Conservation (phyloP, 2,797 vertebrate genomes). For the Schizothorax lantsangensis region DNA sequence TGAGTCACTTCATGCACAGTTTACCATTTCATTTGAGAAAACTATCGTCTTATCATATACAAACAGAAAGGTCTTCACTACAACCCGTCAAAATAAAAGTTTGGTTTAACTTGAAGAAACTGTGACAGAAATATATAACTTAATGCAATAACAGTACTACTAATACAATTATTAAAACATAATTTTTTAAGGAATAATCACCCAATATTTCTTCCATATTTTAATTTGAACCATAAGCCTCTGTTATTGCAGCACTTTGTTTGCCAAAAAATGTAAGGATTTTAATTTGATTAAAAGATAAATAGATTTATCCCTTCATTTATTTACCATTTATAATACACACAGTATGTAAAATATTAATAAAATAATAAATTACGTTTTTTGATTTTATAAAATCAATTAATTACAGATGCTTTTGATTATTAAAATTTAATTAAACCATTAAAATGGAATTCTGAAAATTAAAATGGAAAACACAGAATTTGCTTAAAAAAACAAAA, state of each 20-base stretch:
- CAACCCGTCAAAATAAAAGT: neutral
- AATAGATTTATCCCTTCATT: neutral
- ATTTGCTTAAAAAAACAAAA: too few relatives aligned
- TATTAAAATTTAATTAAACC: too few relatives aligned
- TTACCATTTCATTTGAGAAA: neutral
- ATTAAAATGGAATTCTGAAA: too few relatives aligned
- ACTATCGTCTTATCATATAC: neutral
- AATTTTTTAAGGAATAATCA: too few relatives aligned
- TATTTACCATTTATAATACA: neutral
- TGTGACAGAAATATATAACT: too few relatives aligned
- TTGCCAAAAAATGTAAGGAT: neutral
- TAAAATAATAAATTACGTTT: too few relatives aligned
- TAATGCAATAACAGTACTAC: neutral
- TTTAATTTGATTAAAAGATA: neutral
- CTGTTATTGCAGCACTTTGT: neutral
- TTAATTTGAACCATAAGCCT: too few relatives aligned
- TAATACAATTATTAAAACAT: too few relatives aligned
- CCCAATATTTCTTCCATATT: neutral
- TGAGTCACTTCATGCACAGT: neutral
- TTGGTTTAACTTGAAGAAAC: neutral
- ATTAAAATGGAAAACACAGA: too few relatives aligned
- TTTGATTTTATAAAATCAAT: too few relatives aligned
- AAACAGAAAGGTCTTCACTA: neutral
- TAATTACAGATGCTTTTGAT: too few relatives aligned
- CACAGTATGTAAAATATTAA: neutral